phyloP scores from a whole-genome alignment of 2,113 vertebrate species.

The Myotis davidii region DNA sequence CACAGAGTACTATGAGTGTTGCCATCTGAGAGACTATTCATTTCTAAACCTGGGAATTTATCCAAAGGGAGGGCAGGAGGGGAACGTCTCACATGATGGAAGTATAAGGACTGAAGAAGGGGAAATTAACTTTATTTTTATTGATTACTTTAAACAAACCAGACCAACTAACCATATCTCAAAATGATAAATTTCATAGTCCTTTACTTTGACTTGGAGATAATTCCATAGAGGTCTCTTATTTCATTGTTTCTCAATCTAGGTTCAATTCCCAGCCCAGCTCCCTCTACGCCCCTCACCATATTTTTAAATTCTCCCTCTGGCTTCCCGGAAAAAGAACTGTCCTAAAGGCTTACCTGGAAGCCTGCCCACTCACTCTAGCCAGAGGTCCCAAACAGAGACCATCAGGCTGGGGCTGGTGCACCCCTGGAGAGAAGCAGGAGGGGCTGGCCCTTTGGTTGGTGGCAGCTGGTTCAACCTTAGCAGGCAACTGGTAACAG shows the following conservation, averaged over 20 bases:
- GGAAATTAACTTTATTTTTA: neutral
- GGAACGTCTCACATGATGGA: neutral
- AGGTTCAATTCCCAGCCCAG: neutral
- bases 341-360: neutral
- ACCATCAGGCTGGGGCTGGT: neutral
- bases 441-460: slow-evolving; percentile 67
- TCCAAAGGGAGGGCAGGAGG: neutral
- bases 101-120: neutral
- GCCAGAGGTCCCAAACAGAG: neutral
- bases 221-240: neutral
- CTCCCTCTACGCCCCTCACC: rapidly evolving
- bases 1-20: neutral
- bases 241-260: neutral
- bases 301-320: neutral
- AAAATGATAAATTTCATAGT: neutral
- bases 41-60: neutral
- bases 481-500: slow-evolving; percentile 45
- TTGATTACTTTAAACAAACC: neutral
- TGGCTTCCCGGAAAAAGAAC: neutral
- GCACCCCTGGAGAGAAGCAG: neutral
- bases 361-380: neutral
- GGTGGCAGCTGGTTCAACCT: slow-evolving; percentile 79
- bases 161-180: neutral
- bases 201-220: neutral
- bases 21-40: neutral